These are phyloP conservation scores for Brachyopa scutellaris DNA, from an alignment of 2,888 invertebrate genomes.

Conservation along the genomic window DNA sequence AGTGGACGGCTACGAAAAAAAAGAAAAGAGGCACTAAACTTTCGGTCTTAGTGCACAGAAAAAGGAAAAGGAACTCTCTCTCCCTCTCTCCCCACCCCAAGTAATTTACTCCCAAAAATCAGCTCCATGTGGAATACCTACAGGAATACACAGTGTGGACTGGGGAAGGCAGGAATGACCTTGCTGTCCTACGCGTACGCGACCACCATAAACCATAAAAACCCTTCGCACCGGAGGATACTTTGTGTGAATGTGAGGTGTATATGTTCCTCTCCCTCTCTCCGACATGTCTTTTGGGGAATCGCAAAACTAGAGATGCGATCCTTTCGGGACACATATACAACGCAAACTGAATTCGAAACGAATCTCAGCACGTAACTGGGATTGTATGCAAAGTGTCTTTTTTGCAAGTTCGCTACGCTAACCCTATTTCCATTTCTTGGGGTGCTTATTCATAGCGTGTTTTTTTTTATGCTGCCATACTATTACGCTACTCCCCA, in stretches of 20 bases:
- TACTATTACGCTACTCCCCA: constrained; percentile 1
- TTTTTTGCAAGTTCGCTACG: constrained; percentile 57
- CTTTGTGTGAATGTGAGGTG: constrained; percentile 5
- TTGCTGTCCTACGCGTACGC: constrained; percentile 36
- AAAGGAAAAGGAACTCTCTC: background rate
- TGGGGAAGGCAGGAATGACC: constrained; percentile 34
- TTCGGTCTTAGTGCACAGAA: background rate
- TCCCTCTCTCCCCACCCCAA: background rate
- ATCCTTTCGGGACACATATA: constrained; percentile 38
- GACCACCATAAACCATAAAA: constrained; percentile 45
- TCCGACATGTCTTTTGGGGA: background rate
- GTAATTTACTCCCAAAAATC: constrained; percentile 54
- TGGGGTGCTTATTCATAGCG: background rate
- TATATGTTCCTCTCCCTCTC: background rate
- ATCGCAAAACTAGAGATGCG: too few relatives aligned
- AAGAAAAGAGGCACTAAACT: constrained; percentile 34
- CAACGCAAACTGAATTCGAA: constrained; percentile 65
- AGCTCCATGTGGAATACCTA: too few relatives aligned
- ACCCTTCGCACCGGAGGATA: background rate
- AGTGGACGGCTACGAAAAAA: too few relatives aligned
- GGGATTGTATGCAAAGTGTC: constrained; percentile 71
- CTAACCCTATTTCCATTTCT: constrained; percentile 65
- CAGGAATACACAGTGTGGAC: constrained; percentile 13
- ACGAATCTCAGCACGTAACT: constrained; percentile 68
- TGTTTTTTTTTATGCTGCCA: background rate